Evolutionary conservation across 2,888 invertebrate species (phyloP).

Genomic region (Antheraea yamamai): DNA sequence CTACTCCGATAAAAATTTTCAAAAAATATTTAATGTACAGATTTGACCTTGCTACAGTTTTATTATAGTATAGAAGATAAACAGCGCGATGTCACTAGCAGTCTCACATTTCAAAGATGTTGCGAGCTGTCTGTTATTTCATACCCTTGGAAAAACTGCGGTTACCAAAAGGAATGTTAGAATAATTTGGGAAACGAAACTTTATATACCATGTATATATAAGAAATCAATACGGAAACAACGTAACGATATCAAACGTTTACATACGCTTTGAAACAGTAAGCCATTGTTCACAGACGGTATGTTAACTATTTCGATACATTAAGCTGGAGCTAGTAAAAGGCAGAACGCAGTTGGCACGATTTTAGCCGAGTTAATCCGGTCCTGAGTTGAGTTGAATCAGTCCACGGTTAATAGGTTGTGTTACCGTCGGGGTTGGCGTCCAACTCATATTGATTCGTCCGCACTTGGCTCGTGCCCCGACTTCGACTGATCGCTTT

Average conservation of each 20-base stretch:
- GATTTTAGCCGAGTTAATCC: neutral
- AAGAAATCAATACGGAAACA: neutral
- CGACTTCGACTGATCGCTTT: neutral
- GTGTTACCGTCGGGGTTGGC: neutral
- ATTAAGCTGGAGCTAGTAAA: neutral
- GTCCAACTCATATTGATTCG: neutral
- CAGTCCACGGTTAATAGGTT: neutral
- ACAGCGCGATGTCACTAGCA: neutral
- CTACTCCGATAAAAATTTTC: too few species aligned
- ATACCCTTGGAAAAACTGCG: neutral
- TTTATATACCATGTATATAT: neutral
- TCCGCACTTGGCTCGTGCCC: neutral
- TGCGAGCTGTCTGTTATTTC: neutral
- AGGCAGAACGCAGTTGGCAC: neutral
- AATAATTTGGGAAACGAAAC: neutral
- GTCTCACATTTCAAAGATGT: neutral
- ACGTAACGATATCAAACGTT: neutral
- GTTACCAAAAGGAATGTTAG: neutral
- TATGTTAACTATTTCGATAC: neutral
- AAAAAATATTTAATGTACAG: too few species aligned
- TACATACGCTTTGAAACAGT: neutral
- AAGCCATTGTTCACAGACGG: neutral
- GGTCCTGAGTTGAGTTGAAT: neutral
- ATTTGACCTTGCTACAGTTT: too few species aligned
- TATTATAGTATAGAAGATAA: too few species aligned